A percentile compares a stretch with the other conserved stretches of the same genome.
These are phyloP conservation scores for Perccottus glenii DNA, from an alignment of 2,113 vertebrate species.

Conservation along the genomic window DNA sequence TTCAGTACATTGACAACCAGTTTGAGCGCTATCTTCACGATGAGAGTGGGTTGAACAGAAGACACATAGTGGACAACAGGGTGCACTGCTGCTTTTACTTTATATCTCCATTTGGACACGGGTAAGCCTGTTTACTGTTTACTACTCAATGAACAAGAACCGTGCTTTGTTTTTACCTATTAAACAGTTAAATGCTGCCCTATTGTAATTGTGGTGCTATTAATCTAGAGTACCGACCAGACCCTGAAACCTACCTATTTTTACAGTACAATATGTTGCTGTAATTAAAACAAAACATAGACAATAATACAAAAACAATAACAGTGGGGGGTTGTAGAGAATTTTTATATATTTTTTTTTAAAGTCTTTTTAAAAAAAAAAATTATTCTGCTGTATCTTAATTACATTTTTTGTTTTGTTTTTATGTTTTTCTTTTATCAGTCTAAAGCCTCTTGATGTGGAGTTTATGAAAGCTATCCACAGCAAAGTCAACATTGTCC, in stretches of 20 bases:
- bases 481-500: slow-evolving; percentile 92
- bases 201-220: too few relatives aligned
- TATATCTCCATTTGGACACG: slow-evolving; percentile 91
- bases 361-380: too few relatives aligned
- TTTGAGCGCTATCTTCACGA: slow-evolving; percentile 89
- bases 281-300: too few relatives aligned
- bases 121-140: slow-evolving; percentile 70
- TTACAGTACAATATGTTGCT: too few relatives aligned
- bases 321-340: too few relatives aligned
- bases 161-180: too few relatives aligned
- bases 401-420: not conserved
- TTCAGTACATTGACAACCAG: slow-evolving; percentile 90
- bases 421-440: slow-evolving; percentile 36
- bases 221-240: too few relatives aligned
- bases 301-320: too few relatives aligned
- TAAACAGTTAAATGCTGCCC: too few relatives aligned
- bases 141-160: too few relatives aligned
- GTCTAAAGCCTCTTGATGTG: slow-evolving; percentile 88
- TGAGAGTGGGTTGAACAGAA: slow-evolving; percentile 87
- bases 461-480: slow-evolving; percentile 93
- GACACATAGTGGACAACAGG: slow-evolving; percentile 89
- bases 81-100: slow-evolving; percentile 94
- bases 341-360: too few relatives aligned
- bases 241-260: too few relatives aligned
- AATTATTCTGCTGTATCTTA: not conserved